Conservation (phyloP, 53 echinoderm and acorn worm species). For the Zoroaster sp. region DNA sequence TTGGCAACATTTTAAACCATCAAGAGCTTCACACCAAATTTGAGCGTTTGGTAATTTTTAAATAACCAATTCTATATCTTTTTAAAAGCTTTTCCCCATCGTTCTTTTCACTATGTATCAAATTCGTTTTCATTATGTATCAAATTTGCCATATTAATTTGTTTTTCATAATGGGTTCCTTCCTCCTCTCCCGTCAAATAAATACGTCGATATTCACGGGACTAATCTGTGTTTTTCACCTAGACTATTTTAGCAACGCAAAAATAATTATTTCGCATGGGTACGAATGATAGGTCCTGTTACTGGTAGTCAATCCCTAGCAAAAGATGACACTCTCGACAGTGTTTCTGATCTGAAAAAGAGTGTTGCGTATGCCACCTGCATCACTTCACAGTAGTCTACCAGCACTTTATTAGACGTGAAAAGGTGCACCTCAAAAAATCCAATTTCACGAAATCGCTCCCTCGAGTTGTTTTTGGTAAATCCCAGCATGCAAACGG, state of each 20-base stretch:
- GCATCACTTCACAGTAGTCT: background rate
- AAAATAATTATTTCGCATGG: constrained; percentile 18
- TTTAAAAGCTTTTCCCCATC: no score
- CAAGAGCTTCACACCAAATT: no score
- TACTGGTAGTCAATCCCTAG: background rate
- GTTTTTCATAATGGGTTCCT: no score
- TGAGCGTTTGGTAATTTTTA: no score
- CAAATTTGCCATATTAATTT: no score
- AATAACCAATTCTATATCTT: no score
- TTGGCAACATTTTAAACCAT: no score
- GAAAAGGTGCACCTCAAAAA: background rate
- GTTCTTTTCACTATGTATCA: no score
- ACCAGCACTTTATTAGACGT: background rate
- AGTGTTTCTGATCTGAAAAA: background rate
- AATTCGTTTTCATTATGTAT: no score
- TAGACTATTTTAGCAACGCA: constrained; percentile 10
- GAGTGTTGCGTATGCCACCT: background rate
- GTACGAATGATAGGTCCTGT: background rate
- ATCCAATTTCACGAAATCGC: background rate
- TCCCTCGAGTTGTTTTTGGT: background rate
- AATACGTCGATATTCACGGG: no score
- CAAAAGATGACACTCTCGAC: background rate
- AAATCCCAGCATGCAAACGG: background rate
- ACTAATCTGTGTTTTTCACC: background rate
- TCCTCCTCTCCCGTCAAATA: no score